Evolutionary conservation across 2,888 invertebrate genomes (phyloP).

Genomic region (Drosophila monieri): DNA sequence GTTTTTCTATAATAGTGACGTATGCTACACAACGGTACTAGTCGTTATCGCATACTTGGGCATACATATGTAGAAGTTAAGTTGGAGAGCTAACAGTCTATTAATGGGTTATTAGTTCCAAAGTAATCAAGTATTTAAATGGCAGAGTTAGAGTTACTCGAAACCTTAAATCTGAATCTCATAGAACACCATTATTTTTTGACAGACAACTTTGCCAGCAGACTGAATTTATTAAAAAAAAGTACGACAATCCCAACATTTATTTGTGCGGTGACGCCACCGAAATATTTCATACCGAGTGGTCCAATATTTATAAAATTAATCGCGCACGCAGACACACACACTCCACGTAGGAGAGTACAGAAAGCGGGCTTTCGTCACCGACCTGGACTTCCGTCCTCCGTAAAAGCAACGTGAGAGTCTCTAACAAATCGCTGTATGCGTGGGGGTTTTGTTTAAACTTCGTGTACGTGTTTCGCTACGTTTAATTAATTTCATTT

Average conservation of each 20-base stretch:
- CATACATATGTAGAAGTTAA: background rate
- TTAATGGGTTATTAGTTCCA: background rate
- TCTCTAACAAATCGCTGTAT: background rate
- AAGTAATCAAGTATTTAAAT: background rate
- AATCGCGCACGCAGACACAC: conserved; percentile 7
- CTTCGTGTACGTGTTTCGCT: conserved; percentile 58
- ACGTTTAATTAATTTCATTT: conserved; percentile 64
- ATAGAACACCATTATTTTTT: background rate
- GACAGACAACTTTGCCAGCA: background rate
- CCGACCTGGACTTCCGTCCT: conserved; percentile 35
- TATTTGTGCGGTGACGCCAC: conserved; percentile 40
- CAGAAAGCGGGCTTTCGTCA: conserved; percentile 33
- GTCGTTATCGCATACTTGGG: conserved; percentile 26
- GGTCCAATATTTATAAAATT: conserved; percentile 13
- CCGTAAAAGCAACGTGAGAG: conserved; percentile 3
- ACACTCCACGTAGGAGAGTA: background rate
- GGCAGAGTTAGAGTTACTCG: too few species aligned
- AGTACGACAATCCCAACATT: conserved; percentile 17
- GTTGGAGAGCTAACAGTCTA: conserved; percentile 1
- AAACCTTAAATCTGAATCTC: background rate
- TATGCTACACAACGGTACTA: conserved; percentile 44
- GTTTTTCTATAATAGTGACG: conserved; percentile 63
- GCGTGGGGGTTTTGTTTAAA: conserved; percentile 29
- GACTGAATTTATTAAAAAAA: conserved; percentile 5
- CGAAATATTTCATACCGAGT: conserved; percentile 25